Conservation (phyloP, 2,888 invertebrate species). For the Agrochola circellaris region DNA sequence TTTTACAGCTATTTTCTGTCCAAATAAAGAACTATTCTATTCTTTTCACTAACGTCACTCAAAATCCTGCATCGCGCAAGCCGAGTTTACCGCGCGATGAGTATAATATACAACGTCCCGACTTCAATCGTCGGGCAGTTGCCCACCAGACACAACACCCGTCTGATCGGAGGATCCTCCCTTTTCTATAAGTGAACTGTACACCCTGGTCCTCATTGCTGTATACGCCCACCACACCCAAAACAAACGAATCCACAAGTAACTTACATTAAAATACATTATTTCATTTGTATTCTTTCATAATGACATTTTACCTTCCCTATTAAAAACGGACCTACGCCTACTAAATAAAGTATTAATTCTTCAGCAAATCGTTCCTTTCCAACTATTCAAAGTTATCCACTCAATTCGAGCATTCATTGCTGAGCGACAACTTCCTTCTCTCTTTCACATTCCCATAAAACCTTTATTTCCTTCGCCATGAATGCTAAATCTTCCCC, state of each 20-base stretch:
- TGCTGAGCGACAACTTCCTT: not conserved
- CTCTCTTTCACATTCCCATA: slow-evolving; percentile 4
- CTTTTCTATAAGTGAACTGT: too few species aligned
- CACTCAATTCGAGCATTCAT: slow-evolving; percentile 3
- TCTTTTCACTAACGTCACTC: too few species aligned
- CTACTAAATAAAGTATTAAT: not conserved
- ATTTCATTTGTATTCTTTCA: not conserved
- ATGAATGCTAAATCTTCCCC: slow-evolving; percentile 53
- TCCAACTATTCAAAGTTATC: not conserved
- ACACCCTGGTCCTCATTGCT: too few species aligned
- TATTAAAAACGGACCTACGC: not conserved
- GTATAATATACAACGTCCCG: too few species aligned
- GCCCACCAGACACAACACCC: too few species aligned
- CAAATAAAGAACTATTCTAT: too few species aligned
- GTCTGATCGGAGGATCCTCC: too few species aligned
- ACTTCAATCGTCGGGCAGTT: too few species aligned
- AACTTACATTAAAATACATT: not conserved
- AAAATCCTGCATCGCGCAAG: too few species aligned
- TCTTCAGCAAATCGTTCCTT: not conserved
- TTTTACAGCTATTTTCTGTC: too few species aligned
- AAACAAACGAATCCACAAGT: not conserved
- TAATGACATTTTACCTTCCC: not conserved
- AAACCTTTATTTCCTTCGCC: slow-evolving; percentile 20
- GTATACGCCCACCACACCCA: too few species aligned
- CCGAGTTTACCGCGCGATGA: too few species aligned